phyloP scores from a whole-genome alignment of 2,888 invertebrate genomes.

The Cataglyphis cursor region DNA sequence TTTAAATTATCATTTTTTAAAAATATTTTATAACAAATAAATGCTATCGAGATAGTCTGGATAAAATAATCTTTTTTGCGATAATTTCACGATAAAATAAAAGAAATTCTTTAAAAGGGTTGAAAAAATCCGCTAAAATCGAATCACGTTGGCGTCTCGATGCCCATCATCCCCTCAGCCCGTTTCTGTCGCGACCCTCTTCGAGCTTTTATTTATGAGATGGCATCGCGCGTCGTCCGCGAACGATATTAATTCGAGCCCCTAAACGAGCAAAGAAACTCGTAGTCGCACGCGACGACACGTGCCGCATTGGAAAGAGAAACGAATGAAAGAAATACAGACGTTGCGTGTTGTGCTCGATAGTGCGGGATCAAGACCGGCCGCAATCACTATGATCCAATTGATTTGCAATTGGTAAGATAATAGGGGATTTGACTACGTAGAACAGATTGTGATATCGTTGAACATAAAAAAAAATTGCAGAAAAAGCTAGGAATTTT shows the following conservation, averaged over 20 bases:
- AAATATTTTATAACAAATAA: not conserved
- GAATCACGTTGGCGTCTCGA: not conserved
- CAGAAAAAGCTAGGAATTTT: not conserved
- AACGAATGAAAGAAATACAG: slow-evolving; percentile 24
- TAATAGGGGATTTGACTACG: not conserved
- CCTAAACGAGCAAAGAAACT: slow-evolving; percentile 58
- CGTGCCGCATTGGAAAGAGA: slow-evolving; percentile 51
- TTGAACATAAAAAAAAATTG: not conserved
- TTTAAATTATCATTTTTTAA: not conserved
- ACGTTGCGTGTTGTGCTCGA: not conserved
- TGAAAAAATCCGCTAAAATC: not conserved
- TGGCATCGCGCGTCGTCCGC: slow-evolving; percentile 40
- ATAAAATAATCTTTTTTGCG: not conserved
- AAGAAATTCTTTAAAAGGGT: not conserved
- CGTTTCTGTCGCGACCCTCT: slow-evolving; percentile 30
- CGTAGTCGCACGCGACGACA: slow-evolving; percentile 50
- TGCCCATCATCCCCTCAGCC: slow-evolving; percentile 34
- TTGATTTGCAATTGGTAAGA: not conserved
- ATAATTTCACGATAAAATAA: not conserved
- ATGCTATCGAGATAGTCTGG: not conserved
- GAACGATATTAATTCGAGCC: slow-evolving; percentile 64
- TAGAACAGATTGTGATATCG: not conserved
- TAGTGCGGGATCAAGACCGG: not conserved
- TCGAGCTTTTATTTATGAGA: slow-evolving; percentile 59
- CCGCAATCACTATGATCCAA: slow-evolving; percentile 10